Percentiles rank a stretch among this genome's conserved stretches.
Conservation (phyloP, 2,797 vertebrate genomes). For the Lycodopsis pacificus region DNA sequence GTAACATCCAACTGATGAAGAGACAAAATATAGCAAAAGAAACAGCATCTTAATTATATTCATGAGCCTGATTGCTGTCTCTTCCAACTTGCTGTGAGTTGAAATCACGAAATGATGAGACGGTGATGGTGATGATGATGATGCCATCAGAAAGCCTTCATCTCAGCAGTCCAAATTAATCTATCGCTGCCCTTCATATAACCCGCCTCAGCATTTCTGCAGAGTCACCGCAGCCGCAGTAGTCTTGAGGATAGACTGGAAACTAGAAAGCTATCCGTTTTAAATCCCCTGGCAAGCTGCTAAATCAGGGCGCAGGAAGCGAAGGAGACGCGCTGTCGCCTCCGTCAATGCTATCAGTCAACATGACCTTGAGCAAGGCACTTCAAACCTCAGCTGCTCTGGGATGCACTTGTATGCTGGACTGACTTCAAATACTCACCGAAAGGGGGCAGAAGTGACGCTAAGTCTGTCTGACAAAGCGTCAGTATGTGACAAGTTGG, state of each 20-base stretch:
- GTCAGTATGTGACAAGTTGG: neutral
- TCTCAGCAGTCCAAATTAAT: conserved; percentile 35
- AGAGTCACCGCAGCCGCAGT: conserved; percentile 29
- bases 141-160: conserved; percentile 34
- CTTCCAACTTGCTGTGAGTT: conserved; percentile 4
- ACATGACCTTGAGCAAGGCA: conserved; percentile 62
- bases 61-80: conserved; percentile 10
- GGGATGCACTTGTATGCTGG: conserved; percentile 13
- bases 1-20: neutral
- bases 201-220: conserved; percentile 38
- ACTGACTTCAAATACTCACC: conserved; percentile 6
- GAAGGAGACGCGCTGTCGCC: conserved; percentile 50
- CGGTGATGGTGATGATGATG: conserved; percentile 33
- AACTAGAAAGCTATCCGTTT: conserved; percentile 24
- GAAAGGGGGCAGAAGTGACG: neutral
- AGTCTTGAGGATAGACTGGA: conserved; percentile 16
- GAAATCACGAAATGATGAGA: conserved; percentile 15
- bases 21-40: conserved; percentile 7
- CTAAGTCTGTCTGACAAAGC: neutral
- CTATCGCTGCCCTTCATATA: conserved; percentile 8
- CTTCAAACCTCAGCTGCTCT: conserved; percentile 70
- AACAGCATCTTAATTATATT: neutral
- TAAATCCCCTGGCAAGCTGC: conserved; percentile 47
- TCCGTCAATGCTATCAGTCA: conserved; percentile 46
- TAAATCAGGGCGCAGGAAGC: conserved; percentile 50